Evolutionary conservation across 2,888 invertebrate genomes (phyloP), one percentile per base, ranked within the genome.

Genomic region (Synanthedon vespiformis): DNA sequence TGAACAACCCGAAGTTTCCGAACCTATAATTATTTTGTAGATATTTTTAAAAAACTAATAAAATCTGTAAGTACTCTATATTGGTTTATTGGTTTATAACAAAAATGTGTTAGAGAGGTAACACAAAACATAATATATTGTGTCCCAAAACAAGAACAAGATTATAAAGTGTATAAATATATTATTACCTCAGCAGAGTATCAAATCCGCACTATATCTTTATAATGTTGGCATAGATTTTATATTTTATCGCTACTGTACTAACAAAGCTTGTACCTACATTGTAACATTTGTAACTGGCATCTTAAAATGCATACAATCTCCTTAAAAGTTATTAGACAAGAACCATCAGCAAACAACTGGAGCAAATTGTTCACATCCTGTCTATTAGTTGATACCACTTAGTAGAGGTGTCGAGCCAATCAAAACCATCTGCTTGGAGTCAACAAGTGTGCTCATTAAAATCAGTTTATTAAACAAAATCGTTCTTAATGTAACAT

Each of bases 321-420:
- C 52, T 51, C 50, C 55, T 55, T 54, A 52, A 47, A 48, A 48
- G 40, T 27, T 50, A 48, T 53, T 51, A 51, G 47, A 48, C 52
- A 55, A 52, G 50, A 52, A 47, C 52, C 44, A 52, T 52, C 55
- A 54, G 53, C 52, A 52, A 56, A 74, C 72, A 80, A 80, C 80
- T 82, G 81, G 75, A 74, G 68, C 76, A 77, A 85, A 86, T 85
- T 85, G 82, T 66, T 70, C 61, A 74, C 84, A 81, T 86, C 86
- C 85, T 82, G 80, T 67, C 70, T 68, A 68, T 81, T 76, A 79
- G 71, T 72, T 67, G 68, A 71, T 68, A 62, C 67, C 66, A 67
- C 75, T 75, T 74, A 81, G 78, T 78, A 82, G n/a, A n/a, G 77
- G 81, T 82, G 80, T 77, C 71, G 72, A 10, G 68, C 68, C 79